Evolutionary conservation across 1,140 invertebrate genomes (phyloP), one percentile per base, ranked within the genome.

Genomic region (Drosophila leontia): DNA sequence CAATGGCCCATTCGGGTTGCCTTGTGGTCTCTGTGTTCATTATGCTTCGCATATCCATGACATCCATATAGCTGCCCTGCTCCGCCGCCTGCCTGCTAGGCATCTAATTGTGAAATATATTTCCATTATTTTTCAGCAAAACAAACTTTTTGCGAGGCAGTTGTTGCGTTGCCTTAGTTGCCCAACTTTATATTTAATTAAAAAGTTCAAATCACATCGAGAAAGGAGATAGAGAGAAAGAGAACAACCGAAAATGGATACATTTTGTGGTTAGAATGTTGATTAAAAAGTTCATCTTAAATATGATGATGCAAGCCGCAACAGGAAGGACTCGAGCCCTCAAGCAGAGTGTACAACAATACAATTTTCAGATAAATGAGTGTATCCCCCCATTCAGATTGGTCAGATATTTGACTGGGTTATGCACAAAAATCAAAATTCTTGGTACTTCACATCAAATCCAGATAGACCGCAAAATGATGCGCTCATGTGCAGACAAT

Each of bases 111-210:
- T 64, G 57, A 81, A 77, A 84, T 77, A 84, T 77, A 80, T 70
- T 72, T 72, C 76, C 55, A 85, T 65, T 75, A 72, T 74, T 67
- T 58, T 70, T 47, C 26, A 35, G 61, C 53, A 64, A 60, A 70
- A 47, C 62, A 60, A 81, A 82, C 59, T 77, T 69, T 79, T 32
- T 45, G 48, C 34, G 55, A 76, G 61, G 29, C 72, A 60, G 39
- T 75, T 55, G 45, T 72, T 55, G 61, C 51, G 48, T 51, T 51
- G 48, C 48, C 48, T 51, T 32, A 60, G 45, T 60, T 55, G 44
- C 19, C 39, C 13, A 85, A 78, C 74, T 86, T 78, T 71, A 56
- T 70, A 86, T 85, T 86, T 85, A 86, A 85, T 85, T 86, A 85
- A 85, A 85, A 85, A 85, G 78, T 85, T 86, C 45, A 75, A 78